Evolutionary conservation across 2,113 vertebrate genomes (phyloP).

Genomic region (Equus przewalskii): DNA sequence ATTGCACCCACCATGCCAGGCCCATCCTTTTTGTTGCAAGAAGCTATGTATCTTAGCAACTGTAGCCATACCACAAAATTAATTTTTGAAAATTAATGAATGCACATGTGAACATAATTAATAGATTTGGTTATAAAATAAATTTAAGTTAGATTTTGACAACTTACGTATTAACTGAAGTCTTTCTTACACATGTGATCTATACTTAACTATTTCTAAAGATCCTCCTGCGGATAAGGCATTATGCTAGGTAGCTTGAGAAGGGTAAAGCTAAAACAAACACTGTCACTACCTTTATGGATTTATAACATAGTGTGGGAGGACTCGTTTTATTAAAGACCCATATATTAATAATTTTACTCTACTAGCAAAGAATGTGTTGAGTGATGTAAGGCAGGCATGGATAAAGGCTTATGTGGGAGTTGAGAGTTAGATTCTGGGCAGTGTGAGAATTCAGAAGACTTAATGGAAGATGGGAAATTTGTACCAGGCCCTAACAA

Average conservation of each 20-base stretch:
- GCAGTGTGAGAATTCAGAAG: not conserved
- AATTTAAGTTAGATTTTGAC: slow-evolving; percentile 37
- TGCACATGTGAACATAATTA: not conserved
- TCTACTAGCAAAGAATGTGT: slow-evolving; percentile 17
- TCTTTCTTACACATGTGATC: not conserved
- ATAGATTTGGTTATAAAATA: not conserved
- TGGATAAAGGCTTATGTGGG: not conserved
- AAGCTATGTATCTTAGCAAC: slow-evolving; percentile 36
- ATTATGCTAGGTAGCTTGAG: not conserved
- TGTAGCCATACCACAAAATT: slow-evolving; percentile 15
- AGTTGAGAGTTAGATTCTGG: not conserved
- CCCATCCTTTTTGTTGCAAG: not conserved
- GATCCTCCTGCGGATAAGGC: not conserved
- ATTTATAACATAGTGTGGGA: not conserved
- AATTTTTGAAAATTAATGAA: slow-evolving; percentile 36
- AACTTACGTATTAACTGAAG: not conserved
- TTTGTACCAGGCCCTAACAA: not conserved
- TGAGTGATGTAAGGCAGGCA: not conserved
- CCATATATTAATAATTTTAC: not conserved
- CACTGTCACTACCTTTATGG: not conserved
- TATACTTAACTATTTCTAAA: slow-evolving; percentile 15
- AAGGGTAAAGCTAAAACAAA: not conserved
- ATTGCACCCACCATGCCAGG: not conserved
- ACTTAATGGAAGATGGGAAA: not conserved
- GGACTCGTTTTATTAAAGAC: not conserved